Evolutionary conservation across 2,113 vertebrate species (phyloP).

Genomic region (Mandrillus leucophaeus): DNA sequence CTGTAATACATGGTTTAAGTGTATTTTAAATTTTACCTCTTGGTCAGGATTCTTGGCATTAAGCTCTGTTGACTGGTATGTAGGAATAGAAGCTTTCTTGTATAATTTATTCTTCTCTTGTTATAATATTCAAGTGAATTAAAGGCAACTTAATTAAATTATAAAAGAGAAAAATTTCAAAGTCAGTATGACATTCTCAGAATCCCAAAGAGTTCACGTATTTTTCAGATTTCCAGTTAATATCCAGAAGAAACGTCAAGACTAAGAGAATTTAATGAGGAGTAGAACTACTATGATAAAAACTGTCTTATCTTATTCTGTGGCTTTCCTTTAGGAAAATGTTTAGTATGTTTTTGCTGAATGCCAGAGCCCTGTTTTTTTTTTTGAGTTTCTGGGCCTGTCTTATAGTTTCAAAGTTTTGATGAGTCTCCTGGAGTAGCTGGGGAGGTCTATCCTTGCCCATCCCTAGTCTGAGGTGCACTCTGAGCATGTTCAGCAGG

Average conservation of each 20-base stretch:
- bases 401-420: slow-evolving; percentile 49
- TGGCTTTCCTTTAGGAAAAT: slow-evolving; percentile 33
- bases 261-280: background rate
- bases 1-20: background rate
- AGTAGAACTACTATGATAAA: background rate
- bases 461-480: background rate
- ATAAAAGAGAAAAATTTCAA: slow-evolving; percentile 31
- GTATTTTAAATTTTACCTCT: slow-evolving; percentile 35
- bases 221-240: slow-evolving; percentile 44
- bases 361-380: background rate
- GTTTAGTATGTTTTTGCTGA: background rate
- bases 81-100: slow-evolving; percentile 21
- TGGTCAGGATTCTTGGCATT: background rate
- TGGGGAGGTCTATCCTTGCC: slow-evolving; percentile 54
- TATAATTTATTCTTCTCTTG: background rate
- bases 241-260: slow-evolving; percentile 28
- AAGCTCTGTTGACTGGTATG: background rate
- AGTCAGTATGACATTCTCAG: background rate
- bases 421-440: background rate
- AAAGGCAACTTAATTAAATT: slow-evolving; percentile 46
- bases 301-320: background rate
- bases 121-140: slow-evolving; percentile 33
- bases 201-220: background rate
- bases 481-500: slow-evolving; percentile 78
- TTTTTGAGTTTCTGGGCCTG: slow-evolving; percentile 54